Evolutionary conservation across 2,888 invertebrate species (phyloP).

Genomic region (Coremacera marginata): DNA sequence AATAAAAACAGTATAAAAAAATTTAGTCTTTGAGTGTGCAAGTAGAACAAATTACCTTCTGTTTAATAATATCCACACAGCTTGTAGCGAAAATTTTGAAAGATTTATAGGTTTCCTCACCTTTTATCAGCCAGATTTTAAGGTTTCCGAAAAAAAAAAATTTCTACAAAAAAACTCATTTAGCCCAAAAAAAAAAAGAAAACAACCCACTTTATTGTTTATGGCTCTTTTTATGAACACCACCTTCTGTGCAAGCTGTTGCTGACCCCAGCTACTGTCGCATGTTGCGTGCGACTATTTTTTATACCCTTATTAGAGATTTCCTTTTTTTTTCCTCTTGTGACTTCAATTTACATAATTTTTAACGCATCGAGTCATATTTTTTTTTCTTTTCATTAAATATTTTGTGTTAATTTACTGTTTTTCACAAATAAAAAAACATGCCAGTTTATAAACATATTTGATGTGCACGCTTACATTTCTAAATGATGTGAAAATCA

Average conservation of each 20-base stretch:
- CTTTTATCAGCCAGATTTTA: not conserved
- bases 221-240: slow-evolving; percentile 43
- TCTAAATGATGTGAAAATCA: slow-evolving; percentile 25
- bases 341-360: slow-evolving; percentile 57
- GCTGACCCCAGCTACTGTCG: slow-evolving; percentile 41
- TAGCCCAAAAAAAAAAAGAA: slow-evolving; percentile 57
- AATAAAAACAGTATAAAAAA: no score
- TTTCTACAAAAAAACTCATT: slow-evolving; percentile 41
- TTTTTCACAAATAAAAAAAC: slow-evolving; percentile 43
- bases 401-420: slow-evolving; percentile 54
- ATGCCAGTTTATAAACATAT: not conserved
- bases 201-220: slow-evolving; percentile 60
- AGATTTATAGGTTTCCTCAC: not conserved
- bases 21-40: no score
- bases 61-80: no score
- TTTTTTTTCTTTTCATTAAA: slow-evolving; percentile 52
- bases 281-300: slow-evolving; percentile 52
- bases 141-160: no score
- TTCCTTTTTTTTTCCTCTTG: slow-evolving; percentile 19
- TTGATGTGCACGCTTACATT: slow-evolving; percentile 27
- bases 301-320: slow-evolving; percentile 55
- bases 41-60: no score
- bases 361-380: slow-evolving; percentile 51
- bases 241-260: slow-evolving; percentile 38
- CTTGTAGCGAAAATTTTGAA: not conserved